Base-by-base conservation (phyloP, 2,888 invertebrate species). In the Mongoloraphidia duomilia region DNA sequence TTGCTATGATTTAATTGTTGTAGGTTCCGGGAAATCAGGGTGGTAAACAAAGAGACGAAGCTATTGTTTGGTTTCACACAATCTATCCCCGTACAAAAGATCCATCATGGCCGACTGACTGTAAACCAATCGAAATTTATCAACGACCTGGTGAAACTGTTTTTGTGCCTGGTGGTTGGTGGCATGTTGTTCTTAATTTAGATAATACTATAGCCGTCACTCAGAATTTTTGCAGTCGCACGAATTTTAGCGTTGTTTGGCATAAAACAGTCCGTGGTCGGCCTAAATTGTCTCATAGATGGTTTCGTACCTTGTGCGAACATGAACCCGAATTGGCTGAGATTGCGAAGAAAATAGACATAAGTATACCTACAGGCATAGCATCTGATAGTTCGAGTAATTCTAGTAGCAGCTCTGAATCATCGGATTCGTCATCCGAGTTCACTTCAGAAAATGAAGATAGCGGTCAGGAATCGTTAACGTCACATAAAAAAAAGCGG, bases 101-200 rank as follows among this genome's bases (percentile, higher is more conserved):
- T 54, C 78, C 87, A 10, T 73, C 80, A 34, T 98, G 97, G 97
- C 97, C 97, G 14, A 72, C 78, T 58, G 84, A 94, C 65, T 96
- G 79, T 67, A 80, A 84, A 66, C 95, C 96, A 45, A 79, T 95
- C 54, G 96, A 97, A 72, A 89, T 96, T 58, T 72, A 97, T 6
- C 97, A 97, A 66, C 79, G 82, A 59, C 94, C 96, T 11, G 96
- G 96, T 14, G 97, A 97, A 66, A 97, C 96, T 4, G 94, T 97
- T 34, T 97, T 95, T 71, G 94, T 97, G 49, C 96, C 96, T 9
- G 94, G 94, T 13, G 98, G 98, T 9, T 98, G 97, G 97, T 98
- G 98, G 98, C 98, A 98, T 66, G 98, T 99, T 14, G 98, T 99
- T 11, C 74, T 98, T 34, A 98, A 98, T 69, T 71, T 98, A 53